Base-by-base conservation (phyloP, 2,888 invertebrate genomes). In the Thumatha senex region DNA sequence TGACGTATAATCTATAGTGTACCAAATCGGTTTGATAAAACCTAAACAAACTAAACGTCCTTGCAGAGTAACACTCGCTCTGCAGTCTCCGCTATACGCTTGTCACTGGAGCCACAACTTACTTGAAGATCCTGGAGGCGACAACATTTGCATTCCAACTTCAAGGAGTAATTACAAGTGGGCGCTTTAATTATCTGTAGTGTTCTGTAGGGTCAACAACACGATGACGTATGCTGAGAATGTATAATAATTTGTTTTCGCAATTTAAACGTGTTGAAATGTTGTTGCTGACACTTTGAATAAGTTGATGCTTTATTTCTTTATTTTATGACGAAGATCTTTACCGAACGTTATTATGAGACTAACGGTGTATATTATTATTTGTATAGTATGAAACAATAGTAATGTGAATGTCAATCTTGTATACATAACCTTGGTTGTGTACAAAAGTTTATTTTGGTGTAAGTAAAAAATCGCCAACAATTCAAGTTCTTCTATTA, bases 61-160 rank as follows among this genome's bases (percentile, higher is more conserved):
- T 12, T 35, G 12, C 9, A 24, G 18, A 24, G 18, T 5, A 24
- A 24, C 18, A 5, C 18, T 24, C 18, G 2, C 18, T 24, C 18
- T 4, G 18, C 18, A 24, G 18, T 5, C 18, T 24, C 18, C 18
- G 18, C 18, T 24, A 24, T 33, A 11, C 51, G 48, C 48, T 40
- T 10, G 7, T 18, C 51, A 44, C 40, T 48, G 45, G 35, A 10
- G 24, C 52, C 48, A 29, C 34, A 13, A 29, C 38, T 54, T 62
- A 46, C 54, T 56, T 76, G 72, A 77, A 75, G 73, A 71, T 58
- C 74, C 77, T 78, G 56, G 71, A 53, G 86, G 89, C 89, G 86
- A 86, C 86, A 86, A 82, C 84, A 89, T 89, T 89, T 89, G 82
- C 90, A 89, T 89, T 87, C 85, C 83, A 85, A 83, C 77, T 81